phyloP scores from a whole-genome alignment of 2,888 invertebrate species.

The Dyspetes luteomarginatus region DNA sequence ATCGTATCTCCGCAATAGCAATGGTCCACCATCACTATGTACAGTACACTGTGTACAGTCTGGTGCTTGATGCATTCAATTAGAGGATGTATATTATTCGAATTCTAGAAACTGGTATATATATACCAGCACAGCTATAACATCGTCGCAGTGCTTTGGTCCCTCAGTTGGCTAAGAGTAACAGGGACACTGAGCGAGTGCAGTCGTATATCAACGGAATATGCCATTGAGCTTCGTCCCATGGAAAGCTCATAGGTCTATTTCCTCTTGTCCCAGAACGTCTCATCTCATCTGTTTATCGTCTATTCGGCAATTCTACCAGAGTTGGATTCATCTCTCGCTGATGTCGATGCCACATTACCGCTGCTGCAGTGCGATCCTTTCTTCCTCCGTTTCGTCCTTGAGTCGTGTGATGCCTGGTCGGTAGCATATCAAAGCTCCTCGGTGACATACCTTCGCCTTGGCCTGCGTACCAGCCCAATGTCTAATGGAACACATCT shows the following conservation, averaged over 20 bases:
- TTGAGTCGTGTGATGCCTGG: conserved; percentile 40
- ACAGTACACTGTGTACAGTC: not conserved
- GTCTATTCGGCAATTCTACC: conserved; percentile 75
- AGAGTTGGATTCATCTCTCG: conserved; percentile 58
- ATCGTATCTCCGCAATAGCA: conserved; percentile 63
- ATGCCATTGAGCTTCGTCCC: conserved; percentile 73
- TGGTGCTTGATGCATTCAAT: conserved; percentile 76
- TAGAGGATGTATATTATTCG: conserved; percentile 74
- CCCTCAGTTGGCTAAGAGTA: conserved; percentile 9
- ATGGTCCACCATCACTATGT: too few species aligned
- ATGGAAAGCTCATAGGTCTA: conserved; percentile 61
- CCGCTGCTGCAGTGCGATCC: conserved; percentile 2
- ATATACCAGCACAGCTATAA: conserved; percentile 2
- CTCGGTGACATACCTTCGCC: conserved; percentile 70
- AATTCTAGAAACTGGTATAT: conserved; percentile 57
- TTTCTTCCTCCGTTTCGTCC: conserved; percentile 61
- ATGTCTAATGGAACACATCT: too few species aligned
- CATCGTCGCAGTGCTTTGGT: conserved; percentile 11
- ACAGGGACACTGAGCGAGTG: conserved; percentile 25
- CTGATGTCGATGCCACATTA: conserved; percentile 60
- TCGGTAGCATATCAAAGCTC: conserved; percentile 73
- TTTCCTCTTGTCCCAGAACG: conserved; percentile 53
- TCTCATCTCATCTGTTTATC: conserved; percentile 78
- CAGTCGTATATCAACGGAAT: conserved; percentile 56
- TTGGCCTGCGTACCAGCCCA: conserved; percentile 40